A percentile compares a stretch with the other conserved stretches of the same genome.
phyloP scores from a whole-genome alignment of 2,113 vertebrate genomes.

The Cathartes aura region DNA sequence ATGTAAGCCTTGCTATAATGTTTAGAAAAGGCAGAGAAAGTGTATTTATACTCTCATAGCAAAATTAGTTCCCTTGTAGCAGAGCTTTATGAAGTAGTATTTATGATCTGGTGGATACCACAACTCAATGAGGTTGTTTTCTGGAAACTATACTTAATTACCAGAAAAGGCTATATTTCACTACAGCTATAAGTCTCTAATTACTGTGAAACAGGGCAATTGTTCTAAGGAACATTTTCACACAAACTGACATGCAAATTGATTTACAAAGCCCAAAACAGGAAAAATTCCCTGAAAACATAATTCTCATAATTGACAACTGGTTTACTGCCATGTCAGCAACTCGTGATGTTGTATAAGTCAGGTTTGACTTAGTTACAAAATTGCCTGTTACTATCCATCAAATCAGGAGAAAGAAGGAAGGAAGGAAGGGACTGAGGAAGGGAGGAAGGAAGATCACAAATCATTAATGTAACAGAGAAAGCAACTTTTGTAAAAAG shows the following conservation, averaged over 20 bases:
- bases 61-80: neutral
- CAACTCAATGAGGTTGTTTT: neutral
- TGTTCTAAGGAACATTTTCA: neutral
- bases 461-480: neutral
- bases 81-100: neutral
- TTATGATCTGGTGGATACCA: neutral
- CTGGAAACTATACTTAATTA: neutral
- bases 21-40: neutral
- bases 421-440: neutral
- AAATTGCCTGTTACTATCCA: neutral
- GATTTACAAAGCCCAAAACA: neutral
- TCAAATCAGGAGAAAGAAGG: neutral
- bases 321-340: neutral
- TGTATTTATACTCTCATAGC: neutral
- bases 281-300: neutral
- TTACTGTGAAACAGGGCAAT: neutral
- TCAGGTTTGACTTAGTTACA: neutral
- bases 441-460: neutral
- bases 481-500: neutral
- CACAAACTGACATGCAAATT: neutral
- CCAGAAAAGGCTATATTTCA: neutral
- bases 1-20: neutral
- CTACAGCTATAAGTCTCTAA: neutral
- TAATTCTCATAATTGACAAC: neutral
- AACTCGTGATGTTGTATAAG: neutral